These are phyloP conservation scores for Orbicella faveolata DNA, from an alignment of 64 coral and sea anemone genomes.

Conservation along the genomic window DNA sequence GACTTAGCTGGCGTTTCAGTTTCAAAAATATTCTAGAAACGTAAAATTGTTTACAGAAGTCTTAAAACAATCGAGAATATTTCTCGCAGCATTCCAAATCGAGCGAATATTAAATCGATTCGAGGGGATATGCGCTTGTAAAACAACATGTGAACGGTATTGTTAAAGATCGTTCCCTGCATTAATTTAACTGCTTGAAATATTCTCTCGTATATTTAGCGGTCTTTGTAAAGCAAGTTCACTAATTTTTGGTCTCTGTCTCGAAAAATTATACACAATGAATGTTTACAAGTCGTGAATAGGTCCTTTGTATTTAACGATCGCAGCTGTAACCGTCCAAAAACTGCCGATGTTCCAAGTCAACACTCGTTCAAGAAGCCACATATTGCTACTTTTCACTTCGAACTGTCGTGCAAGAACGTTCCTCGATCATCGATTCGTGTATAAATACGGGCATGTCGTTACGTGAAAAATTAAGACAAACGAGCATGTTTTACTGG, in stretches of 20 bases:
- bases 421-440: background rate
- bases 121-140: background rate
- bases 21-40: slow-evolving; percentile 1
- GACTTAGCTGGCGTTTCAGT: background rate
- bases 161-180: too few species aligned
- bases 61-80: background rate
- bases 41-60: background rate
- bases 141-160: too few species aligned
- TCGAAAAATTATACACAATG: slow-evolving; percentile 3
- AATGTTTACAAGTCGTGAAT: slow-evolving; percentile 42
- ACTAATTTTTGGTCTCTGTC: slow-evolving; percentile 25
- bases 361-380: background rate
- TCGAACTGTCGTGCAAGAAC: background rate
- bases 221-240: background rate
- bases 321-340: background rate
- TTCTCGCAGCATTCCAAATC: background rate
- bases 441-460: background rate
- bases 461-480: background rate
- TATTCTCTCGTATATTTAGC: background rate
- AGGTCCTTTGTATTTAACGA: slow-evolving; percentile 24
- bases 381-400: background rate
- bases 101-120: background rate
- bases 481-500: background rate
- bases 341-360: background rate
- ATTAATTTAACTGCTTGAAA: background rate